These are phyloP conservation scores for Sesamia nonagrioides DNA, from an alignment of 1,140 invertebrate genomes.

Conservation along the genomic window DNA sequence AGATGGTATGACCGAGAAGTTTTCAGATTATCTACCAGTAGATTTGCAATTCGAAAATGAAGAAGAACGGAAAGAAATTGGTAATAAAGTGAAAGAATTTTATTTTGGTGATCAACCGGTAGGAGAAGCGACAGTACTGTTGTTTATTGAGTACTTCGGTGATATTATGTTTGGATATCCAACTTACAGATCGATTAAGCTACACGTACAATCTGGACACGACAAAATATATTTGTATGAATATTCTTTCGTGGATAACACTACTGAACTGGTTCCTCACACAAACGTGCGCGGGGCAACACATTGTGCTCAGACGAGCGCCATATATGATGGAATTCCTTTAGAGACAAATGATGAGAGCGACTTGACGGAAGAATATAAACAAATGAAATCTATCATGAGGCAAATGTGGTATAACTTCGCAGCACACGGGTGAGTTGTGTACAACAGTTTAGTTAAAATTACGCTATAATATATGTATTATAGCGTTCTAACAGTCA, in stretches of 20 bases:
- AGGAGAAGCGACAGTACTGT: slow-evolving; percentile 57
- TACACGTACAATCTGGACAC: slow-evolving; percentile 65
- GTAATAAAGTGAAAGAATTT: slow-evolving; percentile 60
- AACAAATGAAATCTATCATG: slow-evolving; percentile 48
- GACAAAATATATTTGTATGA: slow-evolving; percentile 69
- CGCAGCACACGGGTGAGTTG: slow-evolving; percentile 9
- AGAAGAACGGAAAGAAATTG: slow-evolving; percentile 57
- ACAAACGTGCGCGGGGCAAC: slow-evolving; percentile 15
- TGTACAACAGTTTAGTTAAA: neutral
- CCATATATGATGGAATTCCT: neutral
- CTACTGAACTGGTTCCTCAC: slow-evolving; percentile 15
- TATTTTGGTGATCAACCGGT: slow-evolving; percentile 64
- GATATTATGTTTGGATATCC: slow-evolving; percentile 68
- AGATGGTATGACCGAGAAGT: slow-evolving; percentile 70
- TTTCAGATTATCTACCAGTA: slow-evolving; percentile 66
- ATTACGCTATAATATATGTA: no score
- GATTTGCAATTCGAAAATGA: slow-evolving; percentile 65
- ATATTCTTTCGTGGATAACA: slow-evolving; percentile 59
- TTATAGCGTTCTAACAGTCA: no score
- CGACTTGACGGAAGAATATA: slow-evolving; percentile 34
- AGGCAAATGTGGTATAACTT: slow-evolving; percentile 57
- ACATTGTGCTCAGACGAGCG: slow-evolving; percentile 5
- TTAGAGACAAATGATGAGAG: slow-evolving; percentile 13
- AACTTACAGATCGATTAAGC: slow-evolving; percentile 59
- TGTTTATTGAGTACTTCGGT: slow-evolving; percentile 70